These are phyloP conservation scores for Geopemphigus sp. DNA, from an alignment of 1,140 invertebrate genomes.

Conservation along the genomic window DNA sequence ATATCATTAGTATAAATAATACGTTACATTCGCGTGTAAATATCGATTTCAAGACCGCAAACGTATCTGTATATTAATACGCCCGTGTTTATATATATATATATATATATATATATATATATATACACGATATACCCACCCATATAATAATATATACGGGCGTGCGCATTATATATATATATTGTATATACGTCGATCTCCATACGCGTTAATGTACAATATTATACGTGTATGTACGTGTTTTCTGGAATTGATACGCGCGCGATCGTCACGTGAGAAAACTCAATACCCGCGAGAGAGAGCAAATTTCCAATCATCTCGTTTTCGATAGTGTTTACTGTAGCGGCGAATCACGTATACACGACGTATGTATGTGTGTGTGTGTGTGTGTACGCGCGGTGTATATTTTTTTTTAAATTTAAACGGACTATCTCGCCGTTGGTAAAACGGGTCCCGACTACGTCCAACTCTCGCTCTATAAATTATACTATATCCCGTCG, in stretches of 20 bases:
- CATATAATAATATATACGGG: not conserved
- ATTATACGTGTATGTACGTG: not conserved
- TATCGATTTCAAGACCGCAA: slow-evolving; percentile 20
- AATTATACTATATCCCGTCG: not conserved
- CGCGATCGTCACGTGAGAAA: not conserved
- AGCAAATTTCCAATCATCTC: not conserved
- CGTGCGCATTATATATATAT: not conserved
- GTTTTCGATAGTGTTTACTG: not conserved
- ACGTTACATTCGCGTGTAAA: not conserved
- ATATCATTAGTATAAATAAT: not conserved
- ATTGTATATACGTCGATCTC: not conserved
- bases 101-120: not conserved
- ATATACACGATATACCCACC: no score
- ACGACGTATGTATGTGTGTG: no score
- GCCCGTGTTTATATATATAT: not conserved
- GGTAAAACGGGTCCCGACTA: no score
- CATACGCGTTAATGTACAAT: not conserved
- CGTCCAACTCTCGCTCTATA: no score
- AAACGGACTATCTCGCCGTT: not conserved
- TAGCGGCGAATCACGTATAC: no score
- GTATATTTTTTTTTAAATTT: not conserved
- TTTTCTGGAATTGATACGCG: not conserved
- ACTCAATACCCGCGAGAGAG: slow-evolving; percentile 37
- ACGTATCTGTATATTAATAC: not conserved
- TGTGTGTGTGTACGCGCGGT: no score